Evolutionary conservation across 2,888 invertebrate species (phyloP).

Genomic region (Petrolisthes cinctipes): DNA sequence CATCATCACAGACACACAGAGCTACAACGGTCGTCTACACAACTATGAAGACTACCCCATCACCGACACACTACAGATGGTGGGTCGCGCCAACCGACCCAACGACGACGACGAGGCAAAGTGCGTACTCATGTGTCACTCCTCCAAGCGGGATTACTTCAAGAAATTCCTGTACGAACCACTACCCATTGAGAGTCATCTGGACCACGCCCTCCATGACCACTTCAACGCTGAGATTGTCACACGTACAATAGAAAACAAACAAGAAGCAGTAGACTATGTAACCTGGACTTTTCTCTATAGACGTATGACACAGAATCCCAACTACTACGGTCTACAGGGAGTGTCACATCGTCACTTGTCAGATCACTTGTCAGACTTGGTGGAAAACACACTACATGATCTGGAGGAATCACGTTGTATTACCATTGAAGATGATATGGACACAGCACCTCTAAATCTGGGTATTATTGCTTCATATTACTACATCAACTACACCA

Average conservation of each 20-base stretch:
- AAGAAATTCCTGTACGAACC: conserved; percentile 84
- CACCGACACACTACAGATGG: conserved; percentile 97
- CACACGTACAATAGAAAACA: conserved; percentile 99
- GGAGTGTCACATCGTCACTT: conserved; percentile 96
- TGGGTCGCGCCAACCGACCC: conserved; percentile 95
- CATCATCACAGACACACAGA: conserved; percentile 96
- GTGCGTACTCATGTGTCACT: conserved; percentile 96
- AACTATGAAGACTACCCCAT: conserved; percentile 98
- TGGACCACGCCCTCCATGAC: conserved; percentile 97
- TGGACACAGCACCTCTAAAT: conserved; percentile 96
- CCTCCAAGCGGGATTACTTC: conserved; percentile 97
- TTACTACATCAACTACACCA: conserved; percentile 99
- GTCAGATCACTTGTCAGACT: conserved; percentile 97
- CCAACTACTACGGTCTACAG: conserved; percentile 95
- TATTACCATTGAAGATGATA: conserved; percentile 96
- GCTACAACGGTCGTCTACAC: conserved; percentile 83
- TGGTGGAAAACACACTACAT: conserved; percentile 94
- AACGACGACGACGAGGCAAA: conserved; percentile 91
- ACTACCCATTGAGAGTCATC: conserved; percentile 79
- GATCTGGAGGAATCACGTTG: conserved; percentile 97
- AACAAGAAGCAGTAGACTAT: conserved; percentile 99
- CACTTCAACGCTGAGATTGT: conserved; percentile 99
- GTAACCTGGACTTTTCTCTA: conserved; percentile 99
- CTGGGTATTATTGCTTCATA: conserved; percentile 99
- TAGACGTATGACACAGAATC: conserved; percentile 96